Percentiles rank a stretch among this genome's conserved stretches.
These are phyloP conservation scores for Goniozus legneri DNA, from an alignment of 1,140 invertebrate species.

Conservation along the genomic window DNA sequence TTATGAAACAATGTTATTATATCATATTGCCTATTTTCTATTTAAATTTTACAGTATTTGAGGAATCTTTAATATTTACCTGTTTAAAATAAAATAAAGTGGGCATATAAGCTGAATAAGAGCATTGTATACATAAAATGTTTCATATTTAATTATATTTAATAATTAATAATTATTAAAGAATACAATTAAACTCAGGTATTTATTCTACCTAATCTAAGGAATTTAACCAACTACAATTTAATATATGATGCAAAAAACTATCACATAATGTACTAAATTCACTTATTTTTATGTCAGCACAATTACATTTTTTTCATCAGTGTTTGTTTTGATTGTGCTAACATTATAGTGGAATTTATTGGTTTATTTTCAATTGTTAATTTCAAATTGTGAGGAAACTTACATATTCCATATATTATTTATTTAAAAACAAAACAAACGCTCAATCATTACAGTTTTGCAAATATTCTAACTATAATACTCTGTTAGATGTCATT, in stretches of 20 bases:
- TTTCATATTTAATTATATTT: too few relatives aligned
- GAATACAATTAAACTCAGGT: conserved; percentile 2
- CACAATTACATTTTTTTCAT: conserved; percentile 17
- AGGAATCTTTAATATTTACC: too few relatives aligned
- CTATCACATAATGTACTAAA: too few relatives aligned
- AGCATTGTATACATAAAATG: too few relatives aligned
- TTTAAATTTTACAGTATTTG: too few relatives aligned
- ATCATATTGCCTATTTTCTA: too few relatives aligned
- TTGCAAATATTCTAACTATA: neutral
- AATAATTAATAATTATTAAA: conserved; percentile 15
- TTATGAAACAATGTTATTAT: neutral
- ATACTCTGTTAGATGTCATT: too few relatives aligned
- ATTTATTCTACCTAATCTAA: conserved; percentile 21
- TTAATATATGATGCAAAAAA: conserved; percentile 14
- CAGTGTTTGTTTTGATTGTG: conserved; percentile 24
- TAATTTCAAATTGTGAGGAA: conserved; percentile 46
- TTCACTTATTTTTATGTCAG: conserved; percentile 5
- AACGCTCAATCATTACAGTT: conserved; percentile 5
- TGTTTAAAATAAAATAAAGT: too few relatives aligned
- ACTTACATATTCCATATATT: conserved; percentile 49
- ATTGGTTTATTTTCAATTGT: conserved; percentile 33
- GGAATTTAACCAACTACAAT: conserved; percentile 13
- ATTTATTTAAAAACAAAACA: conserved; percentile 14
- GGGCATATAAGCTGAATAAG: too few relatives aligned
- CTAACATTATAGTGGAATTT: conserved; percentile 34